Evolutionary conservation across 2,888 invertebrate genomes (phyloP).

Genomic region (Nephrotoma flavescens): DNA sequence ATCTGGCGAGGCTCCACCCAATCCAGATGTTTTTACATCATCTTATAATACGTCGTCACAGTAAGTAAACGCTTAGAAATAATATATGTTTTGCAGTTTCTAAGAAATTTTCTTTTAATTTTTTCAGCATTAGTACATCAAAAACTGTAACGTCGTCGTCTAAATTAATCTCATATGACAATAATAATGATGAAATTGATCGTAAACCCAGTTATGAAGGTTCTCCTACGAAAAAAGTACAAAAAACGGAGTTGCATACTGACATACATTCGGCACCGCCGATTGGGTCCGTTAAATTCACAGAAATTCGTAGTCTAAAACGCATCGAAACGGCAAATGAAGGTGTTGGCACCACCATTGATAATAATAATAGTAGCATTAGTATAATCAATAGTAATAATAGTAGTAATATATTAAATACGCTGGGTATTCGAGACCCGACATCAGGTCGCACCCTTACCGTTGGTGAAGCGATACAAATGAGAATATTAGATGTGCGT

Average conservation of each 20-base stretch:
- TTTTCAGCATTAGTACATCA: slow-evolving; percentile 39
- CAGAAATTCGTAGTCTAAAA: slow-evolving; percentile 59
- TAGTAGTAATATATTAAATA: slow-evolving; percentile 49
- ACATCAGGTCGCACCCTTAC: slow-evolving; percentile 76
- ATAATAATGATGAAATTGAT: slow-evolving; percentile 21
- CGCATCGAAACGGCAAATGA: slow-evolving; percentile 57
- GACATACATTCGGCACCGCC: slow-evolving; percentile 19
- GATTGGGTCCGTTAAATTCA: slow-evolving; percentile 44
- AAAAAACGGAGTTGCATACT: slow-evolving; percentile 7
- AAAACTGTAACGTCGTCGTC: slow-evolving; percentile 38
- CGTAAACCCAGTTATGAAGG: slow-evolving; percentile 17
- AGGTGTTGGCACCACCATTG: slow-evolving; percentile 41
- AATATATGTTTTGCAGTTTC: not conserved
- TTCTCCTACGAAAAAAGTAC: slow-evolving; percentile 14
- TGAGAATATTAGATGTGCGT: slow-evolving; percentile 76
- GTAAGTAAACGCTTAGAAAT: slow-evolving; percentile 20
- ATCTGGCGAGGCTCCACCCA: slow-evolving; percentile 20
- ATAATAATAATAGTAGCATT: slow-evolving; percentile 22
- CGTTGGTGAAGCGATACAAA: slow-evolving; percentile 81
- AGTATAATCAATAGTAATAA: slow-evolving; percentile 44
- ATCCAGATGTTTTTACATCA: slow-evolving; percentile 25
- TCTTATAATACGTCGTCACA: slow-evolving; percentile 32
- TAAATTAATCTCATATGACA: slow-evolving; percentile 31
- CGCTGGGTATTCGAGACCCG: slow-evolving; percentile 71
- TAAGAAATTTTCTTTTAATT: slow-evolving; percentile 1